These are phyloP conservation scores for Tanypteryx hageni DNA, from an alignment of 2,888 invertebrate genomes.

Conservation along the genomic window DNA sequence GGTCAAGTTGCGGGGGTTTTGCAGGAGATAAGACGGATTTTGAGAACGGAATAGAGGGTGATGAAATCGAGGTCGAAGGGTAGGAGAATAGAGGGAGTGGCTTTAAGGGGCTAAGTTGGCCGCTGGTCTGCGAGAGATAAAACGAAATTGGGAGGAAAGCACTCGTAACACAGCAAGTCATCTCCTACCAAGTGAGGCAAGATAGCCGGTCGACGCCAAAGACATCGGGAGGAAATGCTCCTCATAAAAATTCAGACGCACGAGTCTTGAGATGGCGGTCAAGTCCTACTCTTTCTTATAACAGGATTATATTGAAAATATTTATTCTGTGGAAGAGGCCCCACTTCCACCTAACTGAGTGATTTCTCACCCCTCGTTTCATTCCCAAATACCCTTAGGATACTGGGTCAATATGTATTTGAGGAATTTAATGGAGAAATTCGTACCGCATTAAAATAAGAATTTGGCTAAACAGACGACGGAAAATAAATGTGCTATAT, in stretches of 20 bases:
- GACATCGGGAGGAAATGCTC: background rate
- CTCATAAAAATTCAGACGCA: background rate
- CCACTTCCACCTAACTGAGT: no score
- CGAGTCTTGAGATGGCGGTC: background rate
- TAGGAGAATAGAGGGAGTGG: background rate
- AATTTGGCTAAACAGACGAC: no score
- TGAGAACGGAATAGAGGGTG: background rate
- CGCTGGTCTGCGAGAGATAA: background rate
- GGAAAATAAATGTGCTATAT: no score
- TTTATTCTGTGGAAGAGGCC: no score
- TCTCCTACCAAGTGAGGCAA: background rate
- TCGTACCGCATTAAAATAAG: no score
- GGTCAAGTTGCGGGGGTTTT: no score
- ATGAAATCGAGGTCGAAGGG: background rate
- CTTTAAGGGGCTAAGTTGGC: background rate
- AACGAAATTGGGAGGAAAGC: background rate
- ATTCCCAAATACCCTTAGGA: no score
- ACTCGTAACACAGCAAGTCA: background rate
- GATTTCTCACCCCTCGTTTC: no score
- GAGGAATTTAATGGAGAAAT: no score
- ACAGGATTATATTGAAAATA: no score
- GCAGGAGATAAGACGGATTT: background rate
- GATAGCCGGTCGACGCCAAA: background rate
- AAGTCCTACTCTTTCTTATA: background rate
- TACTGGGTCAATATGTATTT: no score